Evolutionary conservation across 2,888 invertebrate genomes (phyloP).

Genomic region (Spodoptera littoralis): DNA sequence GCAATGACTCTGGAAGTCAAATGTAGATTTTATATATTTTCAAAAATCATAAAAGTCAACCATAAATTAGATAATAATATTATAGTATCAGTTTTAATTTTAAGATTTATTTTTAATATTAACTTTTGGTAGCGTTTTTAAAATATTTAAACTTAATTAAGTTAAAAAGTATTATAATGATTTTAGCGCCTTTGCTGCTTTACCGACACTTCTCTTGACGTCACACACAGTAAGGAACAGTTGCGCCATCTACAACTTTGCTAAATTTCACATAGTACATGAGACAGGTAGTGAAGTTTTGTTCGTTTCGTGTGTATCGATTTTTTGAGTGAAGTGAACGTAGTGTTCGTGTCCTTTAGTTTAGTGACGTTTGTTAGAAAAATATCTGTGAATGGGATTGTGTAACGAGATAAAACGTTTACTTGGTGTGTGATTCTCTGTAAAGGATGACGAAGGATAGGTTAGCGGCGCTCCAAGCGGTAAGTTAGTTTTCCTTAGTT

Average conservation of each 20-base stretch:
- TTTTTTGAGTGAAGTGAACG: constrained; percentile 92
- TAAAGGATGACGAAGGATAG: constrained; percentile 98
- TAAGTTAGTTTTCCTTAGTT: constrained; percentile 87
- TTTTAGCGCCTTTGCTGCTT: constrained; percentile 63
- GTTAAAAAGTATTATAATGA: constrained; percentile 28
- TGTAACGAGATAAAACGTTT: constrained; percentile 91
- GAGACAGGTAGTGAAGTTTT: constrained; percentile 89
- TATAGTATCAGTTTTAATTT: too few relatives aligned
- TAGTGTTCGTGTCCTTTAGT: constrained; percentile 92
- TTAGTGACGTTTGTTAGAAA: constrained; percentile 92
- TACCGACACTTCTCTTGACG: constrained; percentile 76
- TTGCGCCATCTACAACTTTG: constrained; percentile 79
- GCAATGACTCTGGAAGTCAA: constrained; percentile 64
- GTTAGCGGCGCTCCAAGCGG: constrained; percentile 98
- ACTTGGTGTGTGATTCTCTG: constrained; percentile 91
- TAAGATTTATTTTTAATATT: not conserved
- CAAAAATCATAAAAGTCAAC: not conserved
- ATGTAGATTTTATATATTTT: constrained; percentile 18
- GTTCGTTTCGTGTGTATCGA: constrained; percentile 93
- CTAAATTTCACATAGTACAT: constrained; percentile 64
- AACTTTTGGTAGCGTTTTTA: not conserved
- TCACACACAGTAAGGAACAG: constrained; percentile 64
- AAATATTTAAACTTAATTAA: not conserved
- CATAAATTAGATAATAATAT: too few relatives aligned
- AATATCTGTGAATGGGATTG: constrained; percentile 94